Base-by-base conservation (phyloP, 2,888 invertebrate genomes). In the Ophonus ardosiacus region DNA sequence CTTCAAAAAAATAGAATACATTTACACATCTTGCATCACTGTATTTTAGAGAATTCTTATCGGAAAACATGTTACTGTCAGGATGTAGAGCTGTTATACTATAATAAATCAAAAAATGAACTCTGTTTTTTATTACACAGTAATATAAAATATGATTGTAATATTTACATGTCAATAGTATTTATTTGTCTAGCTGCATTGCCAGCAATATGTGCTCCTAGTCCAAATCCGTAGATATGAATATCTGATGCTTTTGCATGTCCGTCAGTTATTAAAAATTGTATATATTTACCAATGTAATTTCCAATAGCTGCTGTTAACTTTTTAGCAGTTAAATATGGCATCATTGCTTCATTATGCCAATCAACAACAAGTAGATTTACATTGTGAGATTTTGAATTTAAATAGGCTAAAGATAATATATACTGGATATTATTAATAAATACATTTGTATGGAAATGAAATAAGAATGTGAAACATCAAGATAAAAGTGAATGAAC, bases 1-100 rank as follows among this genome's bases (percentile, higher is more conserved):
- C 61, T 40, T 40, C 43, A 17, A 21, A 8, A 68, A 24, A 57
- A 56, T 56, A 51, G 24, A 82, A 68, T 40, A 71, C 57, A 51
- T 82, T n/a, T 13, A 82, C 82, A 82, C 57, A 82, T 31, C 56
- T 68, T 71, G 82, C 82, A 51, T 82, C 56, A 15, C 0, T 82
- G 24, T 10, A n/a, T 59, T 71, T 68, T 17, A 82, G 57, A n/a
- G 15, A 10, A 71, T 71, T 24, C 56, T 82, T 82, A 5, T 31
- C 59, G 17, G 31, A 57, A 57, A 81, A 81, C 18, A 81, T 13
- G 6, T 81, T 65, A 0, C 1, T 43, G 21, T 81, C 21, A 43
- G 81, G 81, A 40, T 81, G 51, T 43, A 81, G 8, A 18, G 81
- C 81, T 40, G 51, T 81, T 40, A 82, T 82, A 18, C 71, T 82